Base-by-base conservation (phyloP, 1,140 invertebrate genomes). In the Manduca sexta region DNA sequence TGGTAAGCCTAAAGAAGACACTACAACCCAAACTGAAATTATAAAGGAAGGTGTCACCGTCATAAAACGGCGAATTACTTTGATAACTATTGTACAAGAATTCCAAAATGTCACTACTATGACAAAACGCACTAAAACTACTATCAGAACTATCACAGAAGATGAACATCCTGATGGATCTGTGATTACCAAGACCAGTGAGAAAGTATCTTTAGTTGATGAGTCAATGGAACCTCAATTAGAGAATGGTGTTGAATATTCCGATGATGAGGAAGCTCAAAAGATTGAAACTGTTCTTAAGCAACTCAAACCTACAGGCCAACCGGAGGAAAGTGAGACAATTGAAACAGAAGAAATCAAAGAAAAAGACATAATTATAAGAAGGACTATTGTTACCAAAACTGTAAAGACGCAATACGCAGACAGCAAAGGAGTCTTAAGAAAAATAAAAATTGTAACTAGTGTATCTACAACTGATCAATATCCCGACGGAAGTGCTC, bases 131-230 rank as follows among this genome's bases (percentile, higher is more conserved):
- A 71, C 63, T 21, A 80, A 83, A 64, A 76, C 55, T 35, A 84
- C 64, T 3, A 68, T 74, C n/a, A 77, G 61, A 58, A 84, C 69
- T 16, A 54, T 75, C 3, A 71, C 66, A 42, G 78, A 79, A 68
- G 79, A 86, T 57, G 73, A 76, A 57, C 64, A 80, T 57, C 72
- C 80, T 17, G 77, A 86, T 65, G 80, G 78, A 13, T 73, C 75
- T n/a, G 45, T 78, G 8, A 66, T 77, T 33, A 78, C 69, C 11
- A 80, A 80, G 60, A 81, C 74, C 31, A 78, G 61, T 56, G 76
- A 76, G 60, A 76, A 76, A 54, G 58, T 74, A 37, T 74, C 69
- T 15, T 40, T 75, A 13, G 2, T 59, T 16, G 74, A 74, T 42
- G 63, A 73, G 52, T 31, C 11, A 16, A 15, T 45, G 13, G 30